phyloP scores from a whole-genome alignment of 2,797 vertebrate species.

The Bradypus variegatus region DNA sequence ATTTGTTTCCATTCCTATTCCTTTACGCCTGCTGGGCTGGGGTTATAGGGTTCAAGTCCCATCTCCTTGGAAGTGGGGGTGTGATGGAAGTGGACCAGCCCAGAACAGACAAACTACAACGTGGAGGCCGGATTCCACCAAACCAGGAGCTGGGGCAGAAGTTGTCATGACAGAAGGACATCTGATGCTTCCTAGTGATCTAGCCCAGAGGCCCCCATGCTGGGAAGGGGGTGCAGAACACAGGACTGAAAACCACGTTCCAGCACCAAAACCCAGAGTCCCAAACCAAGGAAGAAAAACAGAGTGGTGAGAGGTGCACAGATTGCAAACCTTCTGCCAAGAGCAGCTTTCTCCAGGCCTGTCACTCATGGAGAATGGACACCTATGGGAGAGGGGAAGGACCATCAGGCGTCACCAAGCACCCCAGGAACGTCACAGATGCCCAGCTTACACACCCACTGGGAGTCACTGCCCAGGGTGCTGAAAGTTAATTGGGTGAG shows the following conservation, averaged over 20 bases:
- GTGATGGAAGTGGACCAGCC: neutral
- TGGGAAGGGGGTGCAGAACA: neutral
- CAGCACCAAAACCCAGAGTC: neutral
- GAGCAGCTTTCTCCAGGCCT: neutral
- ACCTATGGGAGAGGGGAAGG: rapidly evolving
- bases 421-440: neutral
- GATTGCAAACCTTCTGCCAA: neutral
- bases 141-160: neutral
- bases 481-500: neutral
- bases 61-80: rapidly evolving
- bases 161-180: neutral
- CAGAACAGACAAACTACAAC: neutral
- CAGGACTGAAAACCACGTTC: neutral
- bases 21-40: neutral
- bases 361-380: neutral
- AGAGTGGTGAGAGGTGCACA: too few species aligned
- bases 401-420: neutral
- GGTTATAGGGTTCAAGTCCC: neutral
- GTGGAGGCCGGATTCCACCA: neutral
- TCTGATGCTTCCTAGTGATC: neutral
- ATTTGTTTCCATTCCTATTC: neutral
- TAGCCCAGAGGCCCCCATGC: neutral
- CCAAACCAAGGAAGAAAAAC: neutral
- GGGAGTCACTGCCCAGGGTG: neutral
- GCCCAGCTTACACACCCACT: neutral